Conservation (phyloP, 2,888 invertebrate species). For the Sacculina carcini region DNA sequence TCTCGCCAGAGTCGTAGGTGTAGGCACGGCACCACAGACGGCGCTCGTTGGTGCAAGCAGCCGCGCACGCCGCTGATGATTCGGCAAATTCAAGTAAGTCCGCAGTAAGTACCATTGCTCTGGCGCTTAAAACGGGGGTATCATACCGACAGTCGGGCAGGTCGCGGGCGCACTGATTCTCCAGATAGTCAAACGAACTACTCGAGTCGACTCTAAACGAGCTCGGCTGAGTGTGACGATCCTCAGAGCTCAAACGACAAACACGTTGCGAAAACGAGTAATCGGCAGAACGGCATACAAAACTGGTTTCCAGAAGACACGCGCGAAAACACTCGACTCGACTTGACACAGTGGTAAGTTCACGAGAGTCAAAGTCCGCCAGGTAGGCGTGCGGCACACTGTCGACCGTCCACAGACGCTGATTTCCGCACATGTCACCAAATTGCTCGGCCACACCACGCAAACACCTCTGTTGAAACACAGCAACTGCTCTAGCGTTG, state of each 20-base stretch:
- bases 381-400: conserved; percentile 23
- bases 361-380: conserved; percentile 22
- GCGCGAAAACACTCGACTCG: conserved; percentile 24
- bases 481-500: too few species aligned
- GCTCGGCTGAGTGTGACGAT: conserved; percentile 25
- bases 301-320: conserved; percentile 25
- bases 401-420: conserved; percentile 26
- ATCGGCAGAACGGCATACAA: conserved; percentile 27
- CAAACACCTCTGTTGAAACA: conserved; percentile 10
- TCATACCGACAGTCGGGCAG: conserved; percentile 22
- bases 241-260: conserved; percentile 25
- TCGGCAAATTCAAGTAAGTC: conserved; percentile 22
- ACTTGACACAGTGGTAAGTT: conserved; percentile 19
- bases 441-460: conserved; percentile 18
- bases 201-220: conserved; percentile 24
- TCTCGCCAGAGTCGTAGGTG: conserved; percentile 12
- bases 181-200: conserved; percentile 27
- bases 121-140: conserved; percentile 18
- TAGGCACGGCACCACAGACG: conserved; percentile 23
- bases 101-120: conserved; percentile 18
- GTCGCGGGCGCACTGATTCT: conserved; percentile 27
- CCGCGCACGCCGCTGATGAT: conserved; percentile 21
- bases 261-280: conserved; percentile 23
- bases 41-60: conserved; percentile 21
- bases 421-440: conserved; percentile 20